A percentile compares a stretch with the other conserved stretches of the same genome.
These are phyloP conservation scores for Melanotus villosus DNA, from an alignment of 2,888 invertebrate species.

Conservation along the genomic window DNA sequence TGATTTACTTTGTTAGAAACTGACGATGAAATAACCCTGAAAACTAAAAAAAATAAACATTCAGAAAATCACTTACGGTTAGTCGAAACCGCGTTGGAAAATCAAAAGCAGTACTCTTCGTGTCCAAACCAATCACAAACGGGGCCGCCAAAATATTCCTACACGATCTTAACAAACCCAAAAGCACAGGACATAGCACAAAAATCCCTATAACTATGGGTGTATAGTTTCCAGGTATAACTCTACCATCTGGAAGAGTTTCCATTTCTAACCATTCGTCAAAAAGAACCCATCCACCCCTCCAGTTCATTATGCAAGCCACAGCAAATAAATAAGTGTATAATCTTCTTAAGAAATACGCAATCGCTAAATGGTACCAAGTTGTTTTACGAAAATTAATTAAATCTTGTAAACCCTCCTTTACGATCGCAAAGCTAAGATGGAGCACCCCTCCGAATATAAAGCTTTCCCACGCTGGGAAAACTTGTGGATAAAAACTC, in stretches of 20 bases:
- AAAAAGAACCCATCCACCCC: conserved; percentile 70
- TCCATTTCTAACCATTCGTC: conserved; percentile 53
- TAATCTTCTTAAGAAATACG: conserved; percentile 55
- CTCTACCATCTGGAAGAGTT: conserved; percentile 25
- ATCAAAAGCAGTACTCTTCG: conserved; percentile 71
- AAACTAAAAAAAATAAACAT: too few relatives aligned
- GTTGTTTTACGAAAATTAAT: conserved; percentile 41
- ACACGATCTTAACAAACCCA: conserved; percentile 66
- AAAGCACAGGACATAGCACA: background rate
- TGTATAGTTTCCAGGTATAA: conserved; percentile 40
- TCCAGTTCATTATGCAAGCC: conserved; percentile 71
- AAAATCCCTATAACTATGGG: conserved; percentile 17
- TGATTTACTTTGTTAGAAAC: too few relatives aligned
- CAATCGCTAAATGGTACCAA: conserved; percentile 1
- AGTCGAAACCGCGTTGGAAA: conserved; percentile 73
- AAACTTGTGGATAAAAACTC: conserved; percentile 68
- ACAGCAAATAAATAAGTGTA: conserved; percentile 70
- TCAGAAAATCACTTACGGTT: conserved; percentile 68
- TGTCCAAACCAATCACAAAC: conserved; percentile 73
- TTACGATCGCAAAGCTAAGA: conserved; percentile 71
- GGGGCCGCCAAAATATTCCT: conserved; percentile 74
- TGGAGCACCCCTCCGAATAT: conserved; percentile 72
- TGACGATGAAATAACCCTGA: too few relatives aligned
- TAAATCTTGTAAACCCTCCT: conserved; percentile 66
- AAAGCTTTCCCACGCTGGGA: conserved; percentile 71